These are phyloP conservation scores for Pelobates fuscus DNA, from an alignment of 2,113 vertebrate species.

Conservation along the genomic window DNA sequence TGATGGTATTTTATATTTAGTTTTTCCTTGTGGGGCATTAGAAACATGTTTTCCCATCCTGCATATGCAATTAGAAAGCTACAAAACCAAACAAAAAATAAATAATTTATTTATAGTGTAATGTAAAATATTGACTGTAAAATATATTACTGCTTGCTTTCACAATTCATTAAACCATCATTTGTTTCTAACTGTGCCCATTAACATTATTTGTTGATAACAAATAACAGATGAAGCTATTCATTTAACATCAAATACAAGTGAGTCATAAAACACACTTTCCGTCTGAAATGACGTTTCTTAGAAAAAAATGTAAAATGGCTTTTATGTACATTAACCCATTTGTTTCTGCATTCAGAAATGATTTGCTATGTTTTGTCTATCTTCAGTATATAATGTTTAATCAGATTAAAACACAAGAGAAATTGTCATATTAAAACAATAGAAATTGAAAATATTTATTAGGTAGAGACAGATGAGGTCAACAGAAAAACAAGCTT, in stretches of 20 bases:
- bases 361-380: not conserved
- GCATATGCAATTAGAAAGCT: no score
- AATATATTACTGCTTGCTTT: not conserved
- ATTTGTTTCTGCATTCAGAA: not conserved
- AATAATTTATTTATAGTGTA: no score
- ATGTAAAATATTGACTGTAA: not conserved
- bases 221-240: constrained; percentile 10
- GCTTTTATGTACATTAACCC: constrained; percentile 1
- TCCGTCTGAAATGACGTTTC: not conserved
- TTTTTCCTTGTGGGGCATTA: no score
- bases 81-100: no score
- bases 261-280: constrained; percentile 33
- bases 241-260: constrained; percentile 30
- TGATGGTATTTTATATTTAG: no score
- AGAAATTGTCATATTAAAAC: no score
- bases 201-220: constrained; percentile 1
- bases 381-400: not conserved
- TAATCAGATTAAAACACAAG: no score
- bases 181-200: constrained; percentile 7
- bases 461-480: not conserved
- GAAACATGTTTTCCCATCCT: no score
- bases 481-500: not conserved
- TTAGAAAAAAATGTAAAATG: constrained; percentile 23
- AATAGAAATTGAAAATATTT: not conserved
- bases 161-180: constrained; percentile 10